Evolutionary conservation across 2,113 vertebrate genomes (phyloP), one percentile per base, ranked within the genome.

Genomic region (Lutjanus erythropterus): DNA sequence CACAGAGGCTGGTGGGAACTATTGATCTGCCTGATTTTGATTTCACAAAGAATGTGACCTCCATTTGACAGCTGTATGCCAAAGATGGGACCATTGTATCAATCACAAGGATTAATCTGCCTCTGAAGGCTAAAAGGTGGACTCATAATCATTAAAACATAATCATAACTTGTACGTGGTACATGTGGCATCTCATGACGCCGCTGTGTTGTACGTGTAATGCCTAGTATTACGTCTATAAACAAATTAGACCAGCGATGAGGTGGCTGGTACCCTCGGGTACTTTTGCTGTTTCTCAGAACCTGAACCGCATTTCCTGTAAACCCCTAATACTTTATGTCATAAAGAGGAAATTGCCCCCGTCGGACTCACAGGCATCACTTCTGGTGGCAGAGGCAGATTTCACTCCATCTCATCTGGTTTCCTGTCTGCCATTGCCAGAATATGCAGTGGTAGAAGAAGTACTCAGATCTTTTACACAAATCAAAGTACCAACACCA

Each of bases 31-130:
- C 10, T 71, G 39, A 80, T 60, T 75, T 64, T 56, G 5, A 74
- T 86, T 75, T 72, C 35, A 70, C 10, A 29, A 65, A 47, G 49
- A 75, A 46, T 55, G 21, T 78, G 71, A 78, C 68, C 80, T 75
- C 76, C 5, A 6, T 39, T 67, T 59, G 81, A 72, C 68, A 71
- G 75, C 46, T 21, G 3, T 53, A 18, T 21, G 53, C 15, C 55
- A 67, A 5, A 68, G 60, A 65, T 31, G 39, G 42, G 16, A 23
- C 47, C 56, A 59, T 52, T 0, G 1, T 14, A 47, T 52, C 16
- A 39, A 65, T 62, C 33, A 56, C 27, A 21, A 35, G 21, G 42
- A 53, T 50, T 65, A 18, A 64, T 62, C 41, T 39, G 31, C 58
- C n/a, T 25, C 25, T 46, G 4, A n/a, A 52, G 61, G 15, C 9